Base-by-base conservation (phyloP, 2,888 invertebrate species). In the Drosophila recens region DNA sequence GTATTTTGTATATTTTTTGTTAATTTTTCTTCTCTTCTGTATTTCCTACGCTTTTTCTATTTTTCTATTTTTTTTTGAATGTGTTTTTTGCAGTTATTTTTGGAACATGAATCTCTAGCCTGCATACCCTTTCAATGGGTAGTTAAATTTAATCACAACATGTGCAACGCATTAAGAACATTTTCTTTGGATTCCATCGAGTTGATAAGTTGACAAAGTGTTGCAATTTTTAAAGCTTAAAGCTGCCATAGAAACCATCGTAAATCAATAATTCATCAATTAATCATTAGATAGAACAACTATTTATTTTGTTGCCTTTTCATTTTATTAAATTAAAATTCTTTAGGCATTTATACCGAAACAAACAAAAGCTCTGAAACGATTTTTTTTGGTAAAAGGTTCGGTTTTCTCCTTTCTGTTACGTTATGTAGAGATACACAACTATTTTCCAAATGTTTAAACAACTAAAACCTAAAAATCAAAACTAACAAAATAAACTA, bases 21-120 rank as follows among this genome's bases (percentile, higher is more conserved):
- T 20, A 54, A 62, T 71, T 42, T 70, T 36, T 48, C 56, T 23
- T 65, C 56, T 65, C 49, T 69, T 51, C 67, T 57, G 68, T 58
- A 68, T 61, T 33, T 48, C 48, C 49, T 34, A 17, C 34, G 13
- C 23, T 58, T 45, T 54, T 38, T 49, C 33, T 59, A 46, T 59
- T 48, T 61, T 57, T 72, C 57, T 53, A 11, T 33, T 43, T 59
- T 57, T 76, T 61, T 52, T n/a, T 33, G 42, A 43, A 9, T 58
- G 30, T 33, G 57, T 79, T 61, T 67, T 53, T 56, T 80, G 68
- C 64, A 52, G 67, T 76, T 84, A 84, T 87, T 84, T 84, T 89
- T 76, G 87, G 82, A 76, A 38, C 52, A 67, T 63, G 61, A 49
- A 49, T 43, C 49, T 51, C 43, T 40, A 27, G 27, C 30, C 38